Evolutionary conservation across 2,888 invertebrate species (phyloP).

Genomic region (Clitarchus hookeri): DNA sequence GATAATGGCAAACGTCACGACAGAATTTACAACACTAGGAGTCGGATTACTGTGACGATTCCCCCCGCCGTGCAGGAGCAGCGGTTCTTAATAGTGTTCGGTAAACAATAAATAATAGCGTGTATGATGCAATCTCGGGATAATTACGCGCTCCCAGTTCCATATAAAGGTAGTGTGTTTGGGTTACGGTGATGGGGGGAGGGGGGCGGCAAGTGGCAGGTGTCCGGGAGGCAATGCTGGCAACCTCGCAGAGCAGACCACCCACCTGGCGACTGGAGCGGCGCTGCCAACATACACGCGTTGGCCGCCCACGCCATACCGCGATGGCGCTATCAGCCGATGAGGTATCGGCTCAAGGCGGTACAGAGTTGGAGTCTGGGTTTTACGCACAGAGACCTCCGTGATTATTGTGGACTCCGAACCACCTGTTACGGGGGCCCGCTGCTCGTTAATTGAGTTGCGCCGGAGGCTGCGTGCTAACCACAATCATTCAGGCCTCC

Average conservation of each 20-base stretch:
- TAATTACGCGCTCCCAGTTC: background rate
- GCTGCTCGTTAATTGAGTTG: too few relatives aligned
- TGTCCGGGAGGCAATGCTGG: conserved; percentile 1
- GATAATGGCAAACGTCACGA: background rate
- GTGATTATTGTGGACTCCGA: too few relatives aligned
- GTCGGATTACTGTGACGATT: background rate
- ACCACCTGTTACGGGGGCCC: too few relatives aligned
- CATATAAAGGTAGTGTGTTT: background rate
- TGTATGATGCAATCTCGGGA: background rate
- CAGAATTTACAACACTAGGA: background rate
- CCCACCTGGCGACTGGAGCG: conserved; percentile 8
- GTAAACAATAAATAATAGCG: conserved; percentile 4
- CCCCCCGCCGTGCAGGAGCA: background rate
- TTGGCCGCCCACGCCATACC: background rate
- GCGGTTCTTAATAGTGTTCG: background rate
- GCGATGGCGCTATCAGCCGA: too few relatives aligned
- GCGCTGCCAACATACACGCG: background rate
- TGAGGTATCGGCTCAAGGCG: too few relatives aligned
- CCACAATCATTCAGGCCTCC: too few relatives aligned
- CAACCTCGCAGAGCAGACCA: conserved; percentile 1
- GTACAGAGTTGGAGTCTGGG: too few relatives aligned
- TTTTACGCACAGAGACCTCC: too few relatives aligned
- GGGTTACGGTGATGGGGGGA: background rate
- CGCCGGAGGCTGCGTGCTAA: too few relatives aligned
- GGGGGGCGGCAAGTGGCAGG: background rate